A percentile compares a stretch with the other conserved stretches of the same genome.
Conservation (phyloP, 1,140 invertebrate genomes). For the Zaprionus camerounensis region DNA sequence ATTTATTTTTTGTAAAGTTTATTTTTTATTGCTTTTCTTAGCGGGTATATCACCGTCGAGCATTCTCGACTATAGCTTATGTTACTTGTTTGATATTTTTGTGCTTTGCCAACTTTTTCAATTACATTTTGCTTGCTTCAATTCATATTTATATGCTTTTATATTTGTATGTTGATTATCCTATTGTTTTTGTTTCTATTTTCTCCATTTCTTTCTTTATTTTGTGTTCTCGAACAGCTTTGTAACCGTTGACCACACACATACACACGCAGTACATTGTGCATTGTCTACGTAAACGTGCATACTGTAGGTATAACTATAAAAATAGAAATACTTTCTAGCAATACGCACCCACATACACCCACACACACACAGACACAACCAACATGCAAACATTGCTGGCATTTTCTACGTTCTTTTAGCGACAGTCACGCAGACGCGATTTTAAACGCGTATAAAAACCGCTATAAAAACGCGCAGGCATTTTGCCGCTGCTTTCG, state of each 20-base stretch:
- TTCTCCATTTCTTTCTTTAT: conserved; percentile 24
- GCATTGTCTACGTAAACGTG: conserved; percentile 12
- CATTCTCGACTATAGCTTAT: not conserved
- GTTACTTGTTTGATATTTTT: not conserved
- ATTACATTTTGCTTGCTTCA: not conserved
- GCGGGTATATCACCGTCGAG: not conserved
- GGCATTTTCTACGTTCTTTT: conserved; percentile 42
- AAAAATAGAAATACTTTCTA: conserved; percentile 24
- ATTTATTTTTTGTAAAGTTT: no score
- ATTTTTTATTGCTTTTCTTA: no score
- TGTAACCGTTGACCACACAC: conserved; percentile 44
- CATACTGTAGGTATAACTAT: conserved; percentile 53
- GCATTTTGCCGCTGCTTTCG: conserved; percentile 38
- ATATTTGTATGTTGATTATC: conserved; percentile 41
- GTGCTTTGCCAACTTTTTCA: not conserved
- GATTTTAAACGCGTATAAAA: conserved; percentile 58
- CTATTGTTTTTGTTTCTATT: conserved; percentile 34
- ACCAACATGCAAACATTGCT: conserved; percentile 32
- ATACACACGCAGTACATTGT: conserved; percentile 2
- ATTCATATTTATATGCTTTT: conserved; percentile 23
- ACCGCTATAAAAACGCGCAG: conserved; percentile 51
- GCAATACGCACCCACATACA: conserved; percentile 9
- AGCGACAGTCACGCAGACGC: conserved; percentile 47
- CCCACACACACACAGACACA: conserved; percentile 4
- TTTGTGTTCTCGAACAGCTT: conserved; percentile 50